Percentiles rank a stretch among this genome's conserved stretches.
Conservation (phyloP, 2,888 invertebrate genomes). For the Brachyopa scutellaris region DNA sequence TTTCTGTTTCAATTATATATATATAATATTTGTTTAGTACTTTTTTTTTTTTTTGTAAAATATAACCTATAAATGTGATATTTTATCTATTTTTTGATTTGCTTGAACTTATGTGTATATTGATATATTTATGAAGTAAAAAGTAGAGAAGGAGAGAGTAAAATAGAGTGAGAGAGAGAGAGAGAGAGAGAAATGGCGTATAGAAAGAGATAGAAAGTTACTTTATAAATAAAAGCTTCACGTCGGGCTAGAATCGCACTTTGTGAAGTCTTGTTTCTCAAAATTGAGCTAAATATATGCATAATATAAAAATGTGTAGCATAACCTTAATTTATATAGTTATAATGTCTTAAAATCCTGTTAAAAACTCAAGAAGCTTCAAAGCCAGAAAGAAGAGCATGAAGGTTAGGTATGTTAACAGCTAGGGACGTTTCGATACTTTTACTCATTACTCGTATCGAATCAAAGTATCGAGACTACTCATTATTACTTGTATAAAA, state of each 20-base stretch:
- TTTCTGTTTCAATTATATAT: too few species aligned
- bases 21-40: neutral
- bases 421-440: too few species aligned
- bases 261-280: neutral
- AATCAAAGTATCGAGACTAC: too few species aligned
- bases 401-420: neutral
- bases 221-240: neutral
- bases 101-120: neutral
- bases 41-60: neutral
- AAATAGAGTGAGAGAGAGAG: too few species aligned
- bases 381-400: neutral
- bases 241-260: neutral
- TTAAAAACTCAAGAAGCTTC: neutral
- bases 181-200: neutral
- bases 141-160: neutral
- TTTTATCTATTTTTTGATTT: neutral
- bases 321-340: neutral
- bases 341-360: neutral
- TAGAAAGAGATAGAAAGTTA: neutral
- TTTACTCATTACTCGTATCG: too few species aligned
- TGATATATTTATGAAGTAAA: conserved; percentile 8
- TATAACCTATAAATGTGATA: conserved; percentile 2
- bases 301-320: neutral
- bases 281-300: neutral
- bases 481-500: too few species aligned